Base-by-base conservation (phyloP, 2,888 invertebrate species). In the Eupithecia inturbata region DNA sequence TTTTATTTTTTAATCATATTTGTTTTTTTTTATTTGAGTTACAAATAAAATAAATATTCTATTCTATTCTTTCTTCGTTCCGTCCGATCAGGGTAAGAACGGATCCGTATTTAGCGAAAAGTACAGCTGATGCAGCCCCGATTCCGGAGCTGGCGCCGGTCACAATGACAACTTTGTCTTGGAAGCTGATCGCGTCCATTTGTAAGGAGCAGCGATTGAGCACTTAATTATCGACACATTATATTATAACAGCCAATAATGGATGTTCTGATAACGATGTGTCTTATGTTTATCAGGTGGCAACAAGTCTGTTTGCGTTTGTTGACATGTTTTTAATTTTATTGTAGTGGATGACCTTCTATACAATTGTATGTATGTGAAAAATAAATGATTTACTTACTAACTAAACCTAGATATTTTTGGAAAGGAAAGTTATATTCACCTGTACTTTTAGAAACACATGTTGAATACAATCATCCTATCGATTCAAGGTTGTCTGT, bases 141-240 rank as follows among this genome's bases (percentile, higher is more conserved):
- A 91, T 90, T 0, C 90, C 90, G 7, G 91, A 90, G 75, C 91
- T 91, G 0, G 89, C 88, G 1, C 91, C 92, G 0, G 90, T 91
- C 0, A 92, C 84, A 16, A 92, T 82, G 0, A 91, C 88, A 0
- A 91, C 90, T 88, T 89, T 92, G 10, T 85, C 84, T 3, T 79
- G 78, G 64, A 91, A 91, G 82, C 88, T 85, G 88, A 91, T 88
- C 14, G 57, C 80, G 82, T 82, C 70, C 74, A 73, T 70, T 39
- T 16, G 5, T 49, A 0, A 7, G 1, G 71, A 68, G 36, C 6
- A 14, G 10, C 12, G 22, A 16, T 14, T n/a, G 14, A 10, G 41
- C 60, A 75, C 75, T 75, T 64, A 41, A 22, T 39, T 69, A 72
- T 63, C 69, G 28, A 12, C 9, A 41, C 10, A 70, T n/a, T n/a